phyloP scores from a whole-genome alignment of 2,888 invertebrate species.

The Zygaena filipendulae region DNA sequence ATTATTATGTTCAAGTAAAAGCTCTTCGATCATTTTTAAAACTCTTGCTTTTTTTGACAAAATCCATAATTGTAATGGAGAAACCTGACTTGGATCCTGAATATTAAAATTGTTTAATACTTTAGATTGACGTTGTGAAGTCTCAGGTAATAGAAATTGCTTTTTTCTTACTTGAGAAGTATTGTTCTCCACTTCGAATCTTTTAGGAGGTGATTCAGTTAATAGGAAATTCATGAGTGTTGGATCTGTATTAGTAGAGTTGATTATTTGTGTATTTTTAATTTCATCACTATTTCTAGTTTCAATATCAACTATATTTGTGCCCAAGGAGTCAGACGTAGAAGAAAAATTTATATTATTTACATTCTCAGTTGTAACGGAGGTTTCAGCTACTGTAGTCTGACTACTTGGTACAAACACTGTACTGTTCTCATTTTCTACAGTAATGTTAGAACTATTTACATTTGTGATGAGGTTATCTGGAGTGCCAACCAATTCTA shows the following conservation, averaged over 20 bases:
- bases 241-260: background rate
- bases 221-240: no score
- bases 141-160: background rate
- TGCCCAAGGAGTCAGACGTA: background rate
- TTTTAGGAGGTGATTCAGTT: no score
- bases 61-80: slow-evolving; percentile 49
- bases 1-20: slow-evolving; percentile 51
- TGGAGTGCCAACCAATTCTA: no score
- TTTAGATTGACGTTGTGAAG: no score
- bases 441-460: slow-evolving; percentile 35
- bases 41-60: slow-evolving; percentile 60
- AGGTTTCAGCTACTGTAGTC: slow-evolving; percentile 19
- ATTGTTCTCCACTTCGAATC: no score
- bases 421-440: slow-evolving; percentile 22
- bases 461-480: no score
- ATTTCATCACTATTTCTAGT: background rate
- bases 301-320: background rate
- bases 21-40: slow-evolving; percentile 59
- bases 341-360: background rate
- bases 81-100: slow-evolving; percentile 37
- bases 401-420: slow-evolving; percentile 29
- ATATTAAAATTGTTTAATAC: slow-evolving; percentile 26
- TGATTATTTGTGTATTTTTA: background rate
- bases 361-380: background rate
- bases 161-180: background rate